Evolutionary conservation across 2,113 vertebrate genomes (phyloP).

Genomic region (Promerops cafer): DNA sequence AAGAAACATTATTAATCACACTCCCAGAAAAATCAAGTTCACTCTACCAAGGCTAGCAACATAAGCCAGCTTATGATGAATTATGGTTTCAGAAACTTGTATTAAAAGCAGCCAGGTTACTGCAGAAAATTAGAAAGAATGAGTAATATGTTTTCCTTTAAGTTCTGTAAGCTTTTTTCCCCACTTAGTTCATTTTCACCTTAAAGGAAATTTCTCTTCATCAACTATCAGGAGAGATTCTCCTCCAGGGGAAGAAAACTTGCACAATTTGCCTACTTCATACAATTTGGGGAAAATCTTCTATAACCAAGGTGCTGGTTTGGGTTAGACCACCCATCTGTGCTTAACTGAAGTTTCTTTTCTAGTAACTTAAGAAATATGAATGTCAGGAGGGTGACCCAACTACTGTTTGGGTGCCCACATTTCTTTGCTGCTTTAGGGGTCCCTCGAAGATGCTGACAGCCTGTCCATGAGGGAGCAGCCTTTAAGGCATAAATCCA

Average conservation of each 20-base stretch:
- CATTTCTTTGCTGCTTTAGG: not conserved
- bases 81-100: not conserved
- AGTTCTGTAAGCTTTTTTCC: not conserved
- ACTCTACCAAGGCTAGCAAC: not conserved
- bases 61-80: not conserved
- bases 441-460: not conserved
- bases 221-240: not conserved
- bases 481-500: not conserved
- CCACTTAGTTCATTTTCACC: not conserved
- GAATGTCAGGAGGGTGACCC: not conserved
- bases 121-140: conserved; percentile 19
- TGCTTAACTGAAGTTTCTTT: not conserved
- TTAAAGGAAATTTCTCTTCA: not conserved
- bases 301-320: not conserved
- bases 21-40: not conserved
- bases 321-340: not conserved
- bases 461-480: not conserved
- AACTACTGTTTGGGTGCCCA: not conserved
- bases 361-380: not conserved
- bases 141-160: conserved; percentile 1
- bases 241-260: not conserved
- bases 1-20: not conserved
- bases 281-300: not conserved
- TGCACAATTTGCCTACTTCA: not conserved
- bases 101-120: not conserved